Base-by-base conservation (phyloP, 2,888 invertebrate genomes). In the Pegoplata infirma region DNA sequence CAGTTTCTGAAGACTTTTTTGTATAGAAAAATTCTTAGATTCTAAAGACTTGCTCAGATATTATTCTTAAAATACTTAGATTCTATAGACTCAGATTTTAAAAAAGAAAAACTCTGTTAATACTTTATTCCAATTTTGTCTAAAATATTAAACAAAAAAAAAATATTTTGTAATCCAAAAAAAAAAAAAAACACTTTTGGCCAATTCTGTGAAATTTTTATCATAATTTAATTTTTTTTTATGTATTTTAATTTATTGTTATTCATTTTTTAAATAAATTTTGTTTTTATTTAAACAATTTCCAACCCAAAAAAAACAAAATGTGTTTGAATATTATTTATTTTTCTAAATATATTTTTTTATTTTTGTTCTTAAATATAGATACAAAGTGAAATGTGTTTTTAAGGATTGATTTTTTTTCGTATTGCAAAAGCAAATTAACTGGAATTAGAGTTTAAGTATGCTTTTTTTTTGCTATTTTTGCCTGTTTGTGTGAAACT, bases 381-480 rank as follows among this genome's bases (percentile, higher is more conserved):
- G 56, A 79, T 79, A 79, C 79, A 79, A 79, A 79, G 79, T 79
- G 79, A 79, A 79, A 75, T 72, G 71, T 79, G 71, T 79, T 66
- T 63, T 69, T 36, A 51, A 49, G 66, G 44, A 74, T 40, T 53
- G 36, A 44, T 25, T 16, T 46, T 14, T 58, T 53, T n/a, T n/a
- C n/a, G n/a, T n/a, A n/a, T n/a, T 6, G 23, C 32, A 59, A 36
- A 61, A 40, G 2, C 61, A 59, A 66, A 36, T 16, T 53, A 53
- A 61, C 36, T 55, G 83, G 83, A 64, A 80, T 79, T 83, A 82
- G 67, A 10, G 67, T 69, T 44, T 63, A 71, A 47, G 46, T 55
- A 73, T 58, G 51, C 49, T 58, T 73, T 28, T 46, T 23, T 23
- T 28, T 25, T 19, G 16, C 12, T 64, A 55, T 63, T 32, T 56